These are phyloP conservation scores for Helarctos malayanus DNA, from an alignment of 2,797 vertebrate genomes.

Conservation along the genomic window DNA sequence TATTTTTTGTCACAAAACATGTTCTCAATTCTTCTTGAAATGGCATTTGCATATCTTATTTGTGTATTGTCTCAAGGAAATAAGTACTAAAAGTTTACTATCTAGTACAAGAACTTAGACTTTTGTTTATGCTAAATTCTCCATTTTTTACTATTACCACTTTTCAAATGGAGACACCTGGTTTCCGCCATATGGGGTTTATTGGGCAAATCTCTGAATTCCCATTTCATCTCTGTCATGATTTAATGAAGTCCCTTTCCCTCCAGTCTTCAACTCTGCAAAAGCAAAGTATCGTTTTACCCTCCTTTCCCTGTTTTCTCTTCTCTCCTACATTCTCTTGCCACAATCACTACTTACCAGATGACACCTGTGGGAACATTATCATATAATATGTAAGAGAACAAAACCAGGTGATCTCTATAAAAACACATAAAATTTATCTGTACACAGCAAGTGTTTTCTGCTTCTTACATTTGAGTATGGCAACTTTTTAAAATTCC, in stretches of 20 bases:
- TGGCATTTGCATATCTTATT: neutral
- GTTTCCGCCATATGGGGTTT: neutral
- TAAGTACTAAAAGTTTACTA: neutral
- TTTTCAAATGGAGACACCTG: constrained; percentile 1
- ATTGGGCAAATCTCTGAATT: neutral
- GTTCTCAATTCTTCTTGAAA: neutral
- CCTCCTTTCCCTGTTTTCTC: neutral
- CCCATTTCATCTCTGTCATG: neutral
- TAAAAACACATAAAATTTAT: neutral
- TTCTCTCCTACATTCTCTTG: neutral
- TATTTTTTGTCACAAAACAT: neutral
- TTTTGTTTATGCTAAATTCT: neutral
- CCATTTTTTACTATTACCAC: neutral
- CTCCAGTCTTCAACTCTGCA: neutral
- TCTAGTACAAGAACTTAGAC: neutral
- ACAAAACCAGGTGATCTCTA: neutral
- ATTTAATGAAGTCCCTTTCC: neutral
- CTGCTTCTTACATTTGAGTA: neutral
- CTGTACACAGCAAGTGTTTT: neutral
- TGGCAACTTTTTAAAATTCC: neutral
- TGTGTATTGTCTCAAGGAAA: neutral
- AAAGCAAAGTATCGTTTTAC: neutral
- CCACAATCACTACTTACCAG: neutral
- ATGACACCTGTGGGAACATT: neutral
- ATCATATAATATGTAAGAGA: neutral